phyloP scores from a whole-genome alignment of 2,888 invertebrate species.

The Micoletzkya japonica region DNA sequence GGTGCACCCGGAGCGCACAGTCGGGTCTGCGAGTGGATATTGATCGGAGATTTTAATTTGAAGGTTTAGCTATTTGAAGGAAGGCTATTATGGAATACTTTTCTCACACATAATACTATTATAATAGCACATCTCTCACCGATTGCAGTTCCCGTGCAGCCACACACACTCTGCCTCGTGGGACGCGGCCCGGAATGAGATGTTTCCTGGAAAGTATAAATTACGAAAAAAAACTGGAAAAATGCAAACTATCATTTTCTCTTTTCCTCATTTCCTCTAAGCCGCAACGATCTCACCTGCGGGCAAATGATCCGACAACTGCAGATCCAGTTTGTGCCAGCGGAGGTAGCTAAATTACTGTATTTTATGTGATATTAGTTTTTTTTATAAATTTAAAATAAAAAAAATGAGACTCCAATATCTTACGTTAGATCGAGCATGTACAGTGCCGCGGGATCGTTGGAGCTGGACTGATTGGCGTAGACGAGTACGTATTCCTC shows the following conservation, averaged over 20 bases:
- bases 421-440: constrained; percentile 25
- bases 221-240: not conserved
- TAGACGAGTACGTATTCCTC: constrained; percentile 21
- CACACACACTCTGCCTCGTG: constrained; percentile 23
- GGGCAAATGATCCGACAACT: constrained; percentile 18
- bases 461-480: constrained; percentile 7
- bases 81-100: not conserved
- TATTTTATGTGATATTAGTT: not conserved
- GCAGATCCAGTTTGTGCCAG: constrained; percentile 17
- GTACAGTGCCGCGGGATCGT: constrained; percentile 3
- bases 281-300: not conserved
- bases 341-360: constrained; percentile 11
- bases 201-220: not conserved
- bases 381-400: not conserved
- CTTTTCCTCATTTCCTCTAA: not conserved
- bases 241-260: not conserved
- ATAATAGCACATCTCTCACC: not conserved
- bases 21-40: constrained; percentile 16
- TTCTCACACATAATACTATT: not conserved
- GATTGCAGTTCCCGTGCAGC: constrained; percentile 27
- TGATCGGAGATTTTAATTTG: not conserved
- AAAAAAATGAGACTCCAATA: not conserved
- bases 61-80: not conserved
- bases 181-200: constrained; percentile 1
- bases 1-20: constrained; percentile 12